phyloP scores from a whole-genome alignment of 2,797 vertebrate species.

The Cichlasoma orientale region DNA sequence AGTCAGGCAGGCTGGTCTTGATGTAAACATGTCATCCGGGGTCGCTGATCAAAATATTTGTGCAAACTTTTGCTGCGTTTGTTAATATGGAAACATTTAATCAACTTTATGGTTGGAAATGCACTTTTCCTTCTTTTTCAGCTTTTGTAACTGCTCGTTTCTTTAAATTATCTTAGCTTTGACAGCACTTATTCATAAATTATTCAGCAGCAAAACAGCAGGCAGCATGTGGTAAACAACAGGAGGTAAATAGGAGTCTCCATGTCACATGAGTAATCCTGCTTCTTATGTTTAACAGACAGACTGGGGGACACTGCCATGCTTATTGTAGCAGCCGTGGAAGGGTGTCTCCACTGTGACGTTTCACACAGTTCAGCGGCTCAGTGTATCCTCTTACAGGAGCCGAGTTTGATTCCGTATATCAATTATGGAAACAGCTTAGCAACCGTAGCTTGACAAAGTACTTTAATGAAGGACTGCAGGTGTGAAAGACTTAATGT shows the following conservation, averaged over 20 bases:
- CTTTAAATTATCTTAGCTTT: background rate
- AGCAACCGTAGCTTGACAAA: conserved; percentile 25
- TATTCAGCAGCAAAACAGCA: background rate
- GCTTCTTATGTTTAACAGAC: background rate
- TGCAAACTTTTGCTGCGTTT: background rate
- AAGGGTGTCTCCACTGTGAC: background rate
- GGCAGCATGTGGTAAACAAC: background rate
- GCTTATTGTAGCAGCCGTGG: background rate
- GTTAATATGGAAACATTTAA: background rate
- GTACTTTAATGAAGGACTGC: background rate
- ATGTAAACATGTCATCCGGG: background rate
- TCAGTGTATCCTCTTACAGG: conserved; percentile 10
- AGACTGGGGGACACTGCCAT: background rate
- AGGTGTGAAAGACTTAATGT: background rate
- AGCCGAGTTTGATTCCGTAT: conserved; percentile 26
- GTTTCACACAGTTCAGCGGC: conserved; percentile 15
- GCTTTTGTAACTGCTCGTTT: background rate
- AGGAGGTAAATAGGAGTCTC: background rate
- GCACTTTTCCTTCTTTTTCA: background rate
- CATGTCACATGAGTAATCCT: background rate
- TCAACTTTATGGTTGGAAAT: background rate
- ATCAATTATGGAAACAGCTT: conserved; percentile 43
- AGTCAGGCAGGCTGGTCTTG: background rate
- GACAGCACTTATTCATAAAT: background rate
- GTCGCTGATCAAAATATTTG: background rate